Conservation (phyloP, 2,113 vertebrate species). For the Amphilophus citrinellus region DNA sequence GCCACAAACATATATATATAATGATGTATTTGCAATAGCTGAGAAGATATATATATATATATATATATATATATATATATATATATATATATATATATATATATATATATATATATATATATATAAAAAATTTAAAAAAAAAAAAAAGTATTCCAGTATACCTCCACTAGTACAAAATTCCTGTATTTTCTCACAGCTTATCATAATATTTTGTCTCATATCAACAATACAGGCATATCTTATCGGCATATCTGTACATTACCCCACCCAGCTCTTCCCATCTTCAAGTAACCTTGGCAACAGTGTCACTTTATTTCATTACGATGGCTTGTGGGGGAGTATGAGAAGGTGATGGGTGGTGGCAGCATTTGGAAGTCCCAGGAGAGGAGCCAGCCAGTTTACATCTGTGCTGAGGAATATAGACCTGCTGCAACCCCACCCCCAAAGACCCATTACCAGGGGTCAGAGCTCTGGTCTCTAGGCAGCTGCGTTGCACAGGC, state of each 20-base stretch:
- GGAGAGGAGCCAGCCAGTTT: slow-evolving; percentile 44
- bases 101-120: no score
- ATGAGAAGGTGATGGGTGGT: slow-evolving; percentile 15
- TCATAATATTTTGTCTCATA: slow-evolving; percentile 7
- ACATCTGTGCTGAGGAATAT: slow-evolving; percentile 44
- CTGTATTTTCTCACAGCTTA: not conserved
- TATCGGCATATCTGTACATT: slow-evolving; percentile 1
- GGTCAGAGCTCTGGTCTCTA: slow-evolving; percentile 51
- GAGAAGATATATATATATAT: no score
- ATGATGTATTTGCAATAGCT: slow-evolving; percentile 26
- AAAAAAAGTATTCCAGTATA: not conserved
- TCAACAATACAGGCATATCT: slow-evolving; percentile 33
- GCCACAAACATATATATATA: not conserved
- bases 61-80: no score
- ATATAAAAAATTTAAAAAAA: no score
- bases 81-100: slow-evolving; percentile 2
- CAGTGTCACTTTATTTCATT: slow-evolving; percentile 51
- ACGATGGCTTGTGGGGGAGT: slow-evolving; percentile 24
- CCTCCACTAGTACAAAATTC: not conserved
- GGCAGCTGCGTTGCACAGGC: slow-evolving; percentile 2
- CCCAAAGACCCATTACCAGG: slow-evolving; percentile 59
- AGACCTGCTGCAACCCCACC: not conserved
- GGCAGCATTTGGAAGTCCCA: slow-evolving; percentile 35
- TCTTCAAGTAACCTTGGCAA: slow-evolving; percentile 61
- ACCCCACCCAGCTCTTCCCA: slow-evolving; percentile 2